Base-by-base conservation (phyloP, 1,140 invertebrate genomes). In the Streblospio benedicti region DNA sequence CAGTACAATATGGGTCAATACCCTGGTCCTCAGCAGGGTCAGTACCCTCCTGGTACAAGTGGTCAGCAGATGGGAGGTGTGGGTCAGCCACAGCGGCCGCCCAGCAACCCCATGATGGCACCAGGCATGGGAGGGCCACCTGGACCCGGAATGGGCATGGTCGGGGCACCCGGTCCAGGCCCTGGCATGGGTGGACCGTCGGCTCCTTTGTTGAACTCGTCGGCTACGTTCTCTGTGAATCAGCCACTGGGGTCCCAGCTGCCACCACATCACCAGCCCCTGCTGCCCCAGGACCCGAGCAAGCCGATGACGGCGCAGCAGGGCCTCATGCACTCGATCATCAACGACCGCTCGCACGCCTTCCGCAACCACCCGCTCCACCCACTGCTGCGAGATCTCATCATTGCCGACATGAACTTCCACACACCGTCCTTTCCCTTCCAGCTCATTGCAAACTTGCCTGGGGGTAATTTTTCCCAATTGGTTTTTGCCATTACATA, bases 391-490 rank as follows among this genome's bases (percentile, higher is more conserved):
- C 67, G 76, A 32, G 76, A 77, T 57, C 59, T 77, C 50, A 73
- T 77, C 52, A 76, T 77, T 44, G 73, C 74, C 4, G 73, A 76
- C 59, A 74, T 75, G 71, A 77, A 77, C 63, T 76, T 76, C 52
- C 68, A 69, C 56, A 68, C 67, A 4, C 73, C 72, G 18, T 61
- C 65, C 41, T 75, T 76, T 61, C 76, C 74, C 32, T 75, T 74
- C 61, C 71, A 71, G 58, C 67, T 77, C 20, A 72, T 75, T 44
- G 69, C 66, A 30, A 68, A 73, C 57, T 59, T 77, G 60, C 74
- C 76, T 14, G 62, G n/a, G n/a, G n/a, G 68, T 9, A 71, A 76
- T 52, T 74, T 76, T 49, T 67, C 72, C 59, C n/a, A 73, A 69
- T 54, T 64, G 74, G 16, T 63, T 76, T 49, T 70, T 41, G 38